Conservation (phyloP, 2,888 invertebrate genomes). For the Brachyopa scutellaris region DNA sequence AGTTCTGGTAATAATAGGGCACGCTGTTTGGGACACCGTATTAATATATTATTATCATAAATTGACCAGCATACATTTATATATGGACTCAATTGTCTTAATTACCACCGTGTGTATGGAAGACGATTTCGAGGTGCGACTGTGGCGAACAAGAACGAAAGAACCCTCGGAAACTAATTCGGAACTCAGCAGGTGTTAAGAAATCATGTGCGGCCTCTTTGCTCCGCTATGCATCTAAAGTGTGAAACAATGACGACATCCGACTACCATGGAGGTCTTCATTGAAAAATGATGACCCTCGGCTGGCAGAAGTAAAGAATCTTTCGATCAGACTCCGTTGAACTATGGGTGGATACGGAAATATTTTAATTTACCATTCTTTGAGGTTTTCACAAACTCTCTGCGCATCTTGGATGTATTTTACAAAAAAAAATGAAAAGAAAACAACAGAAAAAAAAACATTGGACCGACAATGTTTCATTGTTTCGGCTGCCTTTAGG, state of each 20-base stretch:
- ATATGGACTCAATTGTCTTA: slow-evolving; percentile 60
- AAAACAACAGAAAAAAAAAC: too few relatives aligned
- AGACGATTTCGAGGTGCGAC: neutral
- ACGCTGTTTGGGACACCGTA: slow-evolving; percentile 10
- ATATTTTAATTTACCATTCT: slow-evolving; percentile 22
- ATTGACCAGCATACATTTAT: slow-evolving; percentile 58
- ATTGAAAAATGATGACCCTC: slow-evolving; percentile 64
- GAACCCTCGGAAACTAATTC: slow-evolving; percentile 46
- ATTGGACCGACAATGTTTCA: neutral
- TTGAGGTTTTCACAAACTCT: neutral
- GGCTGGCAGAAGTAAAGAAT: slow-evolving; percentile 34
- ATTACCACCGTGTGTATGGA: slow-evolving; percentile 32
- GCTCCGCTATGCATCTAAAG: slow-evolving; percentile 45
- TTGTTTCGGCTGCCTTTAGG: slow-evolving; percentile 16
- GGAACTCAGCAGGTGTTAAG: slow-evolving; percentile 63
- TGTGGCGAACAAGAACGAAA: neutral
- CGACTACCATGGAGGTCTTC: slow-evolving; percentile 70
- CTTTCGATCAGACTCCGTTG: slow-evolving; percentile 26
- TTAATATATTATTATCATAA: slow-evolving; percentile 46
- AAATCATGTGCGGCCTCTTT: slow-evolving; percentile 37
- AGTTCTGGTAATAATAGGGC: slow-evolving; percentile 5
- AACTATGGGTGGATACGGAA: slow-evolving; percentile 47
- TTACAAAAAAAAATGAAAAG: too few relatives aligned
- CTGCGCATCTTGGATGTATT: slow-evolving; percentile 15
- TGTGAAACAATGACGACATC: slow-evolving; percentile 71